Conservation (phyloP, 2,113 vertebrate species). For the Ancistrus triradiatus region DNA sequence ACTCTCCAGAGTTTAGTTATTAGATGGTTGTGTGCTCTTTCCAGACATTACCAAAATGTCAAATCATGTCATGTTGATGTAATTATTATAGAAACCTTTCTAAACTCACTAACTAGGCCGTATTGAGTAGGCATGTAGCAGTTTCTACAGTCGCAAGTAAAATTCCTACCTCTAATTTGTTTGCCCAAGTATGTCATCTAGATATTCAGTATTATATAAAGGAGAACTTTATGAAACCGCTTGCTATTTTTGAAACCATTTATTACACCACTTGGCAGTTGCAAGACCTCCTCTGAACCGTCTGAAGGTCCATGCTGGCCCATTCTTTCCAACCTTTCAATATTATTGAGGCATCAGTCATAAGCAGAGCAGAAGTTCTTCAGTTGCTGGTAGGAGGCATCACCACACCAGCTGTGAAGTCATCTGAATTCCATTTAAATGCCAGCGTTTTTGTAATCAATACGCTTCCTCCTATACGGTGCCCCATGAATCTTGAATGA, state of each 20-base stretch:
- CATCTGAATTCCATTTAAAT: slow-evolving; percentile 25
- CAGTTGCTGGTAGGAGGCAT: slow-evolving; percentile 20
- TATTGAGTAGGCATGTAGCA: no score
- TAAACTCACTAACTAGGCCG: no score
- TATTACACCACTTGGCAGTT: background rate
- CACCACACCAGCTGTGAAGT: slow-evolving; percentile 24
- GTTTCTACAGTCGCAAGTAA: no score
- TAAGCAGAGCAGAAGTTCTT: slow-evolving; percentile 9
- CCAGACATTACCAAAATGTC: no score
- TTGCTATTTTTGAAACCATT: background rate
- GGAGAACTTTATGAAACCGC: background rate
- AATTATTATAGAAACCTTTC: no score
- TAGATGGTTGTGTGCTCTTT: no score
- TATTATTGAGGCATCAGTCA: slow-evolving; percentile 29
- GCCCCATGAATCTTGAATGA: slow-evolving; percentile 30
- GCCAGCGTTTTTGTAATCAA: slow-evolving; percentile 33
- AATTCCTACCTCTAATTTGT: background rate
- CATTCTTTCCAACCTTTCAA: slow-evolving; percentile 12
- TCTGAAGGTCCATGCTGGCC: background rate
- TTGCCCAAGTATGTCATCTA: background rate
- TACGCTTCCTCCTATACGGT: slow-evolving; percentile 25
- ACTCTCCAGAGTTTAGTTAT: no score
- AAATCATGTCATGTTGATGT: no score
- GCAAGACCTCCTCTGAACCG: background rate
- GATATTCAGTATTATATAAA: background rate